Percentiles rank a stretch among this genome's conserved stretches.
Evolutionary conservation across 2,888 invertebrate species (phyloP).

Genomic region (Phymatocera aterrima): DNA sequence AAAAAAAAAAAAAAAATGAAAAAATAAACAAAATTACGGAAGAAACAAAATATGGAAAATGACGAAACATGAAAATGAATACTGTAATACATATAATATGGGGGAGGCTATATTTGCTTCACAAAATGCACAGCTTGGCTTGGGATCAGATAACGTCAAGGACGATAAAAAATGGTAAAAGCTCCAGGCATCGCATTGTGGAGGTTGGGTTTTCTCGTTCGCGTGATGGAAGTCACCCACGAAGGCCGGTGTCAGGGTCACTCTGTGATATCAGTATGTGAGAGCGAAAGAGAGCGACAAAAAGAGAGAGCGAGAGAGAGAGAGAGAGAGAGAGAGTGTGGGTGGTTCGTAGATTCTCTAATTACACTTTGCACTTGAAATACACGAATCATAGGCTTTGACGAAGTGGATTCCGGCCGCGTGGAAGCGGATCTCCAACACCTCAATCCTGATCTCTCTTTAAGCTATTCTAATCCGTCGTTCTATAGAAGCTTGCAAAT

Average conservation of each 20-base stretch:
- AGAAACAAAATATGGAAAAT: no score
- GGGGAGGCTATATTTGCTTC: no score
- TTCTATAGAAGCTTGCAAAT: no score
- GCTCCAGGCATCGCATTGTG: neutral
- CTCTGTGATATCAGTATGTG: slow-evolving; percentile 10
- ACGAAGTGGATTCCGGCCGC: neutral
- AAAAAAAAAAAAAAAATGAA: no score
- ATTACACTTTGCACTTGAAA: neutral
- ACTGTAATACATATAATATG: no score
- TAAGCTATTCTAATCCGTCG: neutral
- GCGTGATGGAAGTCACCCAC: slow-evolving; percentile 26
- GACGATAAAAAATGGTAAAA: neutral
- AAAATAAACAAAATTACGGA: no score
- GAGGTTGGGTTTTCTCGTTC: neutral
- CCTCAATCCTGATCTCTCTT: neutral
- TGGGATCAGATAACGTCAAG: slow-evolving; percentile 14
- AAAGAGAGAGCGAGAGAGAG: no score
- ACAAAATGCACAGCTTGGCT: no score
- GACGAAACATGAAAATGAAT: no score
- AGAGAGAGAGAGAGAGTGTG: neutral
- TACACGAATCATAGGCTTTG: neutral
- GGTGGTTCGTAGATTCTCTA: neutral
- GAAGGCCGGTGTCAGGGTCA: slow-evolving; percentile 12
- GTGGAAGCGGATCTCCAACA: neutral
- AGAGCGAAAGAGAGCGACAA: no score